Base-by-base conservation (phyloP, 2,888 invertebrate species). In the Choreutis nemorana region DNA sequence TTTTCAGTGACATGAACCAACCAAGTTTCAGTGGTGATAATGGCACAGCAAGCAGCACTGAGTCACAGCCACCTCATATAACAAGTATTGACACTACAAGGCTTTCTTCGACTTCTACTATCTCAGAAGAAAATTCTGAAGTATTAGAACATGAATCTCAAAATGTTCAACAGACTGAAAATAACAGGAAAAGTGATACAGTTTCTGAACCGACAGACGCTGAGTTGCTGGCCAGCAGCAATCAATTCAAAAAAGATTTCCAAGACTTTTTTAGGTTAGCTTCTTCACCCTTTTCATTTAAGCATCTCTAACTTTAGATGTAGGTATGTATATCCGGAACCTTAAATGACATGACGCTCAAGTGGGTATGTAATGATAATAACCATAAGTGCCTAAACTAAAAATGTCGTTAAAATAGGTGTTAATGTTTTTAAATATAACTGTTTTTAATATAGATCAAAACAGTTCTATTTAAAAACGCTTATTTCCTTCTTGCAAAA, bases 261-360 rank as follows among this genome's bases (percentile, higher is more conserved):
- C 56, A 64, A 35, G 65, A 71, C 23, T 68, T 58, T 48, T 48
- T 64, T 33, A 65, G 56, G 73, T 75, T 41, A 28, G 32, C 14
- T 18, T 16, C 29, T 20, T 20, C 18, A n/a, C n/a, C n/a, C n/a
- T n/a, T n/a, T n/a, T n/a, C n/a, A n/a, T n/a, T n/a, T n/a, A n/a
- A n/a, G n/a, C n/a, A n/a, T n/a, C n/a, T n/a, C n/a, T n/a, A n/a
- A n/a, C n/a, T n/a, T n/a, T n/a, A n/a, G n/a, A n/a, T n/a, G n/a
- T n/a, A n/a, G n/a, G n/a, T n/a, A n/a, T n/a, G n/a, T n/a, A n/a
- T n/a, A n/a, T n/a, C n/a, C n/a, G n/a, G n/a, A n/a, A n/a, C n/a
- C n/a, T n/a, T n/a, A n/a, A n/a, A n/a, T n/a, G n/a, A n/a, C n/a
- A n/a, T n/a, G n/a, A n/a, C n/a, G n/a, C n/a, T n/a, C n/a, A n/a